These are phyloP conservation scores for Morone chrysops DNA, from an alignment of 2,113 vertebrate genomes.

Conservation along the genomic window DNA sequence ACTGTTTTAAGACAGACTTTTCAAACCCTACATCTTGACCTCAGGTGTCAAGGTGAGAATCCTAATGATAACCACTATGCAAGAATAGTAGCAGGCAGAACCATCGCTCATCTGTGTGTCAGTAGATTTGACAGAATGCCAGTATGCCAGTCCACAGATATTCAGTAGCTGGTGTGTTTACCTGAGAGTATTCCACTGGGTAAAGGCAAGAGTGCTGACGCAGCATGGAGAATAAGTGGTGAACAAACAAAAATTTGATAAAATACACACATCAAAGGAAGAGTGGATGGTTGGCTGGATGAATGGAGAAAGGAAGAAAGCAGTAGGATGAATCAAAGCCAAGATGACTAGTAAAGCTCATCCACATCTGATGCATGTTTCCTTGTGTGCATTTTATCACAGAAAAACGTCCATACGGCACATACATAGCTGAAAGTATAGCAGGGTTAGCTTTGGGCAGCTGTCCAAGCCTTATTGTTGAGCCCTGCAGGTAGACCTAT, in stretches of 20 bases:
- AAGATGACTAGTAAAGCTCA: conserved; percentile 32
- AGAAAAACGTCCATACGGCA: background rate
- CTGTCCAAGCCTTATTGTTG: background rate
- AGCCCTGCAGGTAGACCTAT: too few relatives aligned
- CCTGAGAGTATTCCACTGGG: conserved; percentile 83
- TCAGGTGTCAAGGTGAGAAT: background rate
- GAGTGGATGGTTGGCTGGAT: conserved; percentile 18
- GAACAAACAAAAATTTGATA: conserved; percentile 79
- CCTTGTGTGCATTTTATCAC: conserved; percentile 57
- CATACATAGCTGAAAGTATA: background rate
- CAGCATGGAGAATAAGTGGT: conserved; percentile 81
- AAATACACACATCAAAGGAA: conserved; percentile 78
- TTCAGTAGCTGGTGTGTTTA: conserved; percentile 63
- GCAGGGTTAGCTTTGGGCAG: background rate
- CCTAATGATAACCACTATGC: background rate
- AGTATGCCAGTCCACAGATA: conserved; percentile 41
- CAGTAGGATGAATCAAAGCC: conserved; percentile 6
- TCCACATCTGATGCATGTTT: conserved; percentile 34
- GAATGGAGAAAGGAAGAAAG: background rate
- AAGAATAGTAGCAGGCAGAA: background rate
- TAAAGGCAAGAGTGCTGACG: conserved; percentile 82
- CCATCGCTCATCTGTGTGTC: conserved; percentile 15
- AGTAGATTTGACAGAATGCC: conserved; percentile 34
- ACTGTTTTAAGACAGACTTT: background rate
- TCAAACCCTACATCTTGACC: background rate